phyloP scores from a whole-genome alignment of 2,888 invertebrate genomes.

The Cheilosia pagana region DNA sequence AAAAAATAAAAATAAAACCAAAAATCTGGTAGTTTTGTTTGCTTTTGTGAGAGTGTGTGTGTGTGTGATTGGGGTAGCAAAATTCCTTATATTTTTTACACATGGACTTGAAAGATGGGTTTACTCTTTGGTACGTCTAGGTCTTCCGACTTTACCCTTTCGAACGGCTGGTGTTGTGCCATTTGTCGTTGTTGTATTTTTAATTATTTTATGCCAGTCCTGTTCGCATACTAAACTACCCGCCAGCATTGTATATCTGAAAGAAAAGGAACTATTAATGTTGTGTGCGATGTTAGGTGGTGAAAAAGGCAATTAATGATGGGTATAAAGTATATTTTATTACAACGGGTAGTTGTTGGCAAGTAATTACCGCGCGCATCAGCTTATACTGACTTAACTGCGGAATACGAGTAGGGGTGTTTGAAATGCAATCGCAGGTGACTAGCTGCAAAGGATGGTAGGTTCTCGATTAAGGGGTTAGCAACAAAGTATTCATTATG shows the following conservation, averaged over 20 bases:
- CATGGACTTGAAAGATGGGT: conserved; percentile 29
- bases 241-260: conserved; percentile 94
- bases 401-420: no score
- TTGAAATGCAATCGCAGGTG: no score
- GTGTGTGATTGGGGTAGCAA: conserved; percentile 46
- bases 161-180: conserved; percentile 89
- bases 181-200: conserved; percentile 86
- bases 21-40: conserved; percentile 59
- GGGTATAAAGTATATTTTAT: background rate
- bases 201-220: conserved; percentile 96
- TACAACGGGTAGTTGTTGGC: background rate
- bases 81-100: conserved; percentile 25
- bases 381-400: no score
- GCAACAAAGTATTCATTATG: no score
- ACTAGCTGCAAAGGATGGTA: no score
- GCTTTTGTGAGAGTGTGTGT: conserved; percentile 39
- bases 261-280: conserved; percentile 34
- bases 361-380: background rate
- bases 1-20: conserved; percentile 21
- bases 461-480: no score
- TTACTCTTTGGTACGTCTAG: conserved; percentile 95
- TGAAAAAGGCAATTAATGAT: conserved; percentile 12
- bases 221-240: conserved; percentile 97
- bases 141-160: conserved; percentile 93
- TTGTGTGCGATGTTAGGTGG: background rate